A percentile compares a stretch with the other conserved stretches of the same genome.
Conservation (phyloP, 2,113 vertebrate genomes). For the Oophaga pumilio region DNA sequence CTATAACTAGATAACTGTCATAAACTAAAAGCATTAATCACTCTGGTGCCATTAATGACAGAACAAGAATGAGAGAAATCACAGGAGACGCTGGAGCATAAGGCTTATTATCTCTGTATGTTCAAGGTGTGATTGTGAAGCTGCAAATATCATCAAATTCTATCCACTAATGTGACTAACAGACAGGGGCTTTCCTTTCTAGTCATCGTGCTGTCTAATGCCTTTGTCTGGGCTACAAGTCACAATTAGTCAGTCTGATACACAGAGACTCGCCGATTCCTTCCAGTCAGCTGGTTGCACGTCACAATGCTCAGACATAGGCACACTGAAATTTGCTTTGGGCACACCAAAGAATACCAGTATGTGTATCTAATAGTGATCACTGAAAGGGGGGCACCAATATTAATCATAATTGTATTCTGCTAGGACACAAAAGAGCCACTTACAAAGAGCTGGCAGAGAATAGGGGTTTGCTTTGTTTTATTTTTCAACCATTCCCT, state of each 20-base stretch:
- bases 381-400: background rate
- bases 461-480: background rate
- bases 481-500: background rate
- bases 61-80: background rate
- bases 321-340: background rate
- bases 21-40: background rate
- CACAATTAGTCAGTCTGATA: background rate
- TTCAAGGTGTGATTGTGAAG: background rate
- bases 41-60: background rate
- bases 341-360: conserved; percentile 14
- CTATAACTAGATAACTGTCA: background rate
- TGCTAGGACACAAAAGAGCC: background rate
- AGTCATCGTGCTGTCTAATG: background rate
- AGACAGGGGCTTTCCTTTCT: background rate
- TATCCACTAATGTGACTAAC: background rate
- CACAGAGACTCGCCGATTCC: background rate
- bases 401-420: conserved; percentile 4
- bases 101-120: background rate
- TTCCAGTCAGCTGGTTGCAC: background rate
- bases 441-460: background rate
- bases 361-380: background rate
- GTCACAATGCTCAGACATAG: conserved; percentile 18
- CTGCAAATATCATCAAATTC: background rate
- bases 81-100: background rate
- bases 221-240: background rate